phyloP scores from a whole-genome alignment of 1,140 invertebrate species.

The Colletes latitarsis region DNA sequence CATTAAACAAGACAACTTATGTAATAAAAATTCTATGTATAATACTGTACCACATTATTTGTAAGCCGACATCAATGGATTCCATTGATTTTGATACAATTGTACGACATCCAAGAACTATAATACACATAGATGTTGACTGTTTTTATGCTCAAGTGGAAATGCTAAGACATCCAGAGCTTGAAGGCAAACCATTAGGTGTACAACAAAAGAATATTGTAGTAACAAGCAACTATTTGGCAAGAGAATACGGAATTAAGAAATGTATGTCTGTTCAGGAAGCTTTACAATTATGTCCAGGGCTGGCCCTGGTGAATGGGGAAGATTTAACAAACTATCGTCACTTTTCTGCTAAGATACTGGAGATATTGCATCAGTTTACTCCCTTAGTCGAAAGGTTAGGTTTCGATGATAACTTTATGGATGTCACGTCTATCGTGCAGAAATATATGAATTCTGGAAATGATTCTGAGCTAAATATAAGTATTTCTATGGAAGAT shows the following conservation, averaged over 20 bases:
- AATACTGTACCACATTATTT: conserved; percentile 24
- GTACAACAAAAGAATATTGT: conserved; percentile 91
- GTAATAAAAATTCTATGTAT: conserved; percentile 37
- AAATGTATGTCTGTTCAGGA: conserved; percentile 89
- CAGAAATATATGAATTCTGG: conserved; percentile 74
- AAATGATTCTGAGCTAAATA: conserved; percentile 53
- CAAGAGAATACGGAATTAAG: conserved; percentile 86
- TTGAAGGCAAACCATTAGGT: conserved; percentile 85
- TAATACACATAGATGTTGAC: conserved; percentile 90
- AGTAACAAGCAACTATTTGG: conserved; percentile 90
- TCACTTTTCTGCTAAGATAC: conserved; percentile 86
- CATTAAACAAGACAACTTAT: conserved; percentile 10
- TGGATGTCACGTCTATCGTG: conserved; percentile 88
- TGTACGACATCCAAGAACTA: conserved; percentile 82
- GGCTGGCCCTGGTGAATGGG: conserved; percentile 86
- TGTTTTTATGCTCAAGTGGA: conserved; percentile 93
- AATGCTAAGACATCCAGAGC: conserved; percentile 85
- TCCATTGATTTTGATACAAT: conserved; percentile 67
- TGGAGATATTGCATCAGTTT: conserved; percentile 85
- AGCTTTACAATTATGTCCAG: conserved; percentile 85
- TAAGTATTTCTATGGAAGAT: conserved; percentile 69
- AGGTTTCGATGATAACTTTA: conserved; percentile 90
- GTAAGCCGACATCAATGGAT: conserved; percentile 70
- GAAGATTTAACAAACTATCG: conserved; percentile 90
- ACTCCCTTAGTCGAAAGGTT: conserved; percentile 87